These are phyloP conservation scores for Lithophane leautieri DNA, from an alignment of 2,888 invertebrate species.

Conservation along the genomic window DNA sequence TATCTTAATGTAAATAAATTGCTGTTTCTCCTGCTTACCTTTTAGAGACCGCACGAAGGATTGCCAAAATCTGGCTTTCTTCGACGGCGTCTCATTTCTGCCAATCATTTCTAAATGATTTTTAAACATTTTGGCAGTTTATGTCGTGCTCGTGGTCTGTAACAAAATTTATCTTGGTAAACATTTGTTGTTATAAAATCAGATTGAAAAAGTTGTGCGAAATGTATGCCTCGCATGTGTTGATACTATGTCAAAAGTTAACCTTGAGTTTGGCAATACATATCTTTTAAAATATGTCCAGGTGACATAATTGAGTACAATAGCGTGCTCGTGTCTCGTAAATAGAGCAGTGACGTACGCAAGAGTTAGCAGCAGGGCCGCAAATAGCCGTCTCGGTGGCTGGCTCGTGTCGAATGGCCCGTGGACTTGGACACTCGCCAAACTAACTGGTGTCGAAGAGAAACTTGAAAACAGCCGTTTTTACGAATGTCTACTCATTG, in stretches of 20 bases:
- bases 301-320: slow-evolving; percentile 87
- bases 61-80: slow-evolving; percentile 98
- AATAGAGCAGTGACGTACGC: slow-evolving; percentile 88
- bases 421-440: slow-evolving; percentile 84
- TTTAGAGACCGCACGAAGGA: slow-evolving; percentile 97
- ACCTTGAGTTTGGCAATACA: slow-evolving; percentile 77
- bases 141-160: slow-evolving; percentile 95
- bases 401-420: slow-evolving; percentile 84
- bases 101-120: slow-evolving; percentile 98
- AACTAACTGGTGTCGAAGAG: slow-evolving; percentile 77
- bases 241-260: slow-evolving; percentile 66
- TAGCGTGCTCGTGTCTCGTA: slow-evolving; percentile 82
- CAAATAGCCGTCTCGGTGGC: slow-evolving; percentile 86
- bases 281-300: slow-evolving; percentile 76
- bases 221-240: slow-evolving; percentile 26
- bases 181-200: slow-evolving; percentile 19
- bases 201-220: background rate
- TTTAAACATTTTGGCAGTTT: slow-evolving; percentile 95
- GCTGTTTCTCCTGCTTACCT: slow-evolving; percentile 90
- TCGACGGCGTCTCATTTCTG: slow-evolving; percentile 97
- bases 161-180: slow-evolving; percentile 73
- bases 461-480: slow-evolving; percentile 87
- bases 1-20: background rate
- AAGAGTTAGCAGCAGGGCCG: slow-evolving; percentile 82
- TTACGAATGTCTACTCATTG: slow-evolving; percentile 87